Conservation (phyloP, 2,888 invertebrate species). For the Hololepta plana region DNA sequence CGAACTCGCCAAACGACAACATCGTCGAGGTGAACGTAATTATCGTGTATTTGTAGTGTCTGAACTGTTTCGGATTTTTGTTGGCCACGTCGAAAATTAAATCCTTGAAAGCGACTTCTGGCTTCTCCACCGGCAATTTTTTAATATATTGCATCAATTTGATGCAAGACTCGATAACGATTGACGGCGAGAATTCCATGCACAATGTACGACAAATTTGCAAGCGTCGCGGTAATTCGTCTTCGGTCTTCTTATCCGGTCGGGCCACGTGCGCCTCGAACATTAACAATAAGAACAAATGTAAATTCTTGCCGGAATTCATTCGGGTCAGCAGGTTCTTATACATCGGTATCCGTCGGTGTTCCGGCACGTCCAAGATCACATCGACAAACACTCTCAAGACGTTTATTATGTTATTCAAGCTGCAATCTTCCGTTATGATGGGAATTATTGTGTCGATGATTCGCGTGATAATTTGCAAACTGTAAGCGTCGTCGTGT, state of each 20-base stretch:
- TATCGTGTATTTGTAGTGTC: constrained; percentile 69
- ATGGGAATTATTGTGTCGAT: constrained; percentile 82
- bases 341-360: constrained; percentile 69
- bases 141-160: constrained; percentile 47
- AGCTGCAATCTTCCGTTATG: constrained; percentile 27
- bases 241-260: constrained; percentile 31
- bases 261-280: constrained; percentile 52
- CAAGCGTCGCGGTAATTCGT: constrained; percentile 36
- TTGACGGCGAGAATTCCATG: constrained; percentile 43
- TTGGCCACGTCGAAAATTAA: constrained; percentile 38
- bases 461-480: constrained; percentile 80
- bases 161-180: constrained; percentile 44
- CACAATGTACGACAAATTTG: constrained; percentile 51
- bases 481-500: constrained; percentile 89
- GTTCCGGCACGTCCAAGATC: constrained; percentile 81
- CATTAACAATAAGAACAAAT: constrained; percentile 51
- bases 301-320: constrained; percentile 41
- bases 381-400: constrained; percentile 83
- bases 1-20: constrained; percentile 47
- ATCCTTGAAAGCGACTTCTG: constrained; percentile 27
- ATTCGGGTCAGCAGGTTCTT: constrained; percentile 60
- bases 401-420: constrained; percentile 35
- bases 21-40: constrained; percentile 56
- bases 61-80: constrained; percentile 50
- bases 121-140: constrained; percentile 44